A percentile compares a stretch with the other conserved stretches of the same genome.
These are phyloP conservation scores for Geopemphigus sp. DNA, from an alignment of 1,140 invertebrate species.

Conservation along the genomic window DNA sequence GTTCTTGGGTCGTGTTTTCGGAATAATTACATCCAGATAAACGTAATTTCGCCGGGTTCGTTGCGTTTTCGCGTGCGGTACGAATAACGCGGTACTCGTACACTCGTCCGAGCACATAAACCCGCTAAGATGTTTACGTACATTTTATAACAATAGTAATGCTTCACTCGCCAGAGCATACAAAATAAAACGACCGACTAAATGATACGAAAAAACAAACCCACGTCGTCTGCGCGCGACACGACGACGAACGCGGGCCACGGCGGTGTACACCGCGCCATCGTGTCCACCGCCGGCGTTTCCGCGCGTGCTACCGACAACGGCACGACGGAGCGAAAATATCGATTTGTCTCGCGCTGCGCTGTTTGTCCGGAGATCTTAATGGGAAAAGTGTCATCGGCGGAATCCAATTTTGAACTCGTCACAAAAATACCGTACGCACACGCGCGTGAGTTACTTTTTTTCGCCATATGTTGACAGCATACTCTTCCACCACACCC, in stretches of 20 bases:
- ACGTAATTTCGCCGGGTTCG: no score
- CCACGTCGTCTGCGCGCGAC: slow-evolving; percentile 4
- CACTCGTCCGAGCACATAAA: neutral
- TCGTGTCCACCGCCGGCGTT: neutral
- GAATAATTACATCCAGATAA: no score
- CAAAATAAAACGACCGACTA: no score
- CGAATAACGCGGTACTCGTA: neutral
- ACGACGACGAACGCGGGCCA: neutral
- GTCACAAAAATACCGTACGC: slow-evolving; percentile 40
- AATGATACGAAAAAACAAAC: neutral
- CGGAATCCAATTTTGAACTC: slow-evolving; percentile 46
- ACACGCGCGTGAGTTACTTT: neutral
- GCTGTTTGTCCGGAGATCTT: slow-evolving; percentile 8
- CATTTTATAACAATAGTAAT: no score
- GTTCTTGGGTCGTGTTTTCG: no score
- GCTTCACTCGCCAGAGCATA: neutral
- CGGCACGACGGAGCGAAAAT: slow-evolving; percentile 2
- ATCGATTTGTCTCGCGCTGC: slow-evolving; percentile 36
- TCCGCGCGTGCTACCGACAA: neutral
- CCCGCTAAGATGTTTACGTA: no score
- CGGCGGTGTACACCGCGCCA: no score
- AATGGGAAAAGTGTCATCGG: slow-evolving; percentile 49
- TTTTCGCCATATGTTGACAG: slow-evolving; percentile 18
- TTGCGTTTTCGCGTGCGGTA: neutral
- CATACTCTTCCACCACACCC: neutral